Percentiles rank a stretch among this genome's conserved stretches.
Conservation (phyloP, 2,797 vertebrate genomes). For the Manis crassicaudata region DNA sequence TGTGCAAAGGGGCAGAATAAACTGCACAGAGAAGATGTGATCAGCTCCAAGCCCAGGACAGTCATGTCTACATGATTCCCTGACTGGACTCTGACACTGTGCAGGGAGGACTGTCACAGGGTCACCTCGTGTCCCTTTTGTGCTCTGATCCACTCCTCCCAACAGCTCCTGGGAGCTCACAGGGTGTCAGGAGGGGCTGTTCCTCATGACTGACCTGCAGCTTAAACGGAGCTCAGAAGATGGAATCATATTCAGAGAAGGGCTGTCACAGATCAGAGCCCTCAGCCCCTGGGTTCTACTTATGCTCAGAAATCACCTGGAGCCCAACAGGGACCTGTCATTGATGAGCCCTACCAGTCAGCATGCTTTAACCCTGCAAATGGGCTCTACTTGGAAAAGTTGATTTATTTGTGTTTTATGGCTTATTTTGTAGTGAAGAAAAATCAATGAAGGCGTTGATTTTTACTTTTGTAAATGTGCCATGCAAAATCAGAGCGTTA, state of each 20-base stretch:
- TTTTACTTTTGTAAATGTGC: conserved; percentile 57
- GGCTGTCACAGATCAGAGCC: rapidly evolving
- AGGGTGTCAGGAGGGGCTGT: not conserved
- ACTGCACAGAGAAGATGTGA: not conserved
- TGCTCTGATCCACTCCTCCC: not conserved
- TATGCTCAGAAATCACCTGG: conserved; percentile 11
- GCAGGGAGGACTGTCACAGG: too few species aligned
- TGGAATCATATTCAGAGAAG: not conserved
- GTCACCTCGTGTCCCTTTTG: too few species aligned
- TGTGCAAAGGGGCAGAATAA: not conserved
- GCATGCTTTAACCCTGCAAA: not conserved
- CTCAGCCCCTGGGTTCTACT: not conserved
- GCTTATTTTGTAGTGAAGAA: conserved; percentile 66
- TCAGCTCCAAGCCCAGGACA: not conserved
- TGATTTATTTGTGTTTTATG: conserved; percentile 65
- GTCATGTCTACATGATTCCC: too few species aligned
- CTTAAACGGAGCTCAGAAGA: not conserved
- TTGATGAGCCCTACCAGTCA: conserved; percentile 17
- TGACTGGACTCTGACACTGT: not conserved
- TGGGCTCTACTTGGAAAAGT: not conserved
- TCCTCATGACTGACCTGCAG: not conserved
- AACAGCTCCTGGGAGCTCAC: not conserved
- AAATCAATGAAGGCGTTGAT: conserved; percentile 57
- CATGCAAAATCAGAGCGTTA: conserved; percentile 31
- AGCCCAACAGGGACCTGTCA: not conserved